A percentile compares a stretch with the other conserved stretches of the same genome.
These are phyloP conservation scores for Myripristis murdjan DNA, from an alignment of 2,797 vertebrate genomes.

Conservation along the genomic window DNA sequence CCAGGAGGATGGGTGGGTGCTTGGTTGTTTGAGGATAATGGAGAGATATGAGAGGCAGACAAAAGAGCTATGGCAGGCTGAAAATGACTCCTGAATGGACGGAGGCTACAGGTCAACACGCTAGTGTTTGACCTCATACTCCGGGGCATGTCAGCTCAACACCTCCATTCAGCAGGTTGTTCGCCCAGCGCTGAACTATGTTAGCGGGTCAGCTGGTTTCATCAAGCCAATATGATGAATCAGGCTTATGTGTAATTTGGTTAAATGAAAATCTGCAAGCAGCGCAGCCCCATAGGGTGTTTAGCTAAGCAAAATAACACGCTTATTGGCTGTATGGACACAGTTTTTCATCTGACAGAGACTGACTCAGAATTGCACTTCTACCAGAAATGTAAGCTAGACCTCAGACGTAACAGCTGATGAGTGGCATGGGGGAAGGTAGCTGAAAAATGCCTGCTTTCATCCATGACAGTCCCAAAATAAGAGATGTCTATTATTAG, in stretches of 20 bases:
- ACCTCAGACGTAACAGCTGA: slow-evolving; percentile 9
- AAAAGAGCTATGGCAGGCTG: slow-evolving; percentile 60
- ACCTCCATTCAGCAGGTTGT: slow-evolving; percentile 76
- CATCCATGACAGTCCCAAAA: slow-evolving; percentile 47
- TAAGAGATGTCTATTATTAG: slow-evolving; percentile 64
- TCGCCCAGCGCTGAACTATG: slow-evolving; percentile 56
- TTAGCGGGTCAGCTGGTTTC: slow-evolving; percentile 64
- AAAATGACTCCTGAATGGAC: slow-evolving; percentile 71
- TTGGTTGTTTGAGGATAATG: slow-evolving; percentile 64
- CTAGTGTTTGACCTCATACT: slow-evolving; percentile 74
- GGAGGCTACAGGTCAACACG: slow-evolving; percentile 73
- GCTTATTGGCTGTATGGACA: slow-evolving; percentile 21
- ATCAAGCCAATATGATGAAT: slow-evolving; percentile 75
- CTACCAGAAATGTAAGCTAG: slow-evolving; percentile 2
- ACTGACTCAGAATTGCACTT: slow-evolving; percentile 9
- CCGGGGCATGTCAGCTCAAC: slow-evolving; percentile 68
- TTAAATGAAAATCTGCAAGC: slow-evolving; percentile 74
- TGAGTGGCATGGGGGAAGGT: not conserved
- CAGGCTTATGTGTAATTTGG: slow-evolving; percentile 74
- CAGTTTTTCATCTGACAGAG: slow-evolving; percentile 14
- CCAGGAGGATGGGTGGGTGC: slow-evolving; percentile 22
- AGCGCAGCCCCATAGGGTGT: slow-evolving; percentile 57
- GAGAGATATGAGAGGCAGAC: slow-evolving; percentile 64
- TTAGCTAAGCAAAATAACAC: slow-evolving; percentile 72
- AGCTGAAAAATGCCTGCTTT: slow-evolving; percentile 48